phyloP scores from a whole-genome alignment of 2,888 invertebrate species.

The Rhamphomyia laevipes region DNA sequence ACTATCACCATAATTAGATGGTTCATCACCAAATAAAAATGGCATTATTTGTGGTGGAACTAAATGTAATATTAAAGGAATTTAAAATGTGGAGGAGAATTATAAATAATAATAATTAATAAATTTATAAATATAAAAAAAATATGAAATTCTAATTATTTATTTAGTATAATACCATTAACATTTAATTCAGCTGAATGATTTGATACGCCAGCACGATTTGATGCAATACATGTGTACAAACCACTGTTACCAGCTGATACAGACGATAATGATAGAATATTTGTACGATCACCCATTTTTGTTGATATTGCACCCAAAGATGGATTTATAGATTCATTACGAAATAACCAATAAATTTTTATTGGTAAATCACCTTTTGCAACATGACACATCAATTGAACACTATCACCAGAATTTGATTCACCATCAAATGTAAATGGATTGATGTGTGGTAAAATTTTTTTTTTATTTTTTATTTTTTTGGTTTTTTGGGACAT shows the following conservation, averaged over 20 bases:
- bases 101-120: not conserved
- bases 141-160: not conserved
- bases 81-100: not conserved
- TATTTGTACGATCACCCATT: conserved; percentile 50
- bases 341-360: conserved; percentile 52
- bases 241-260: conserved; percentile 48
- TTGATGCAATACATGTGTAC: conserved; percentile 50
- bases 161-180: conserved; percentile 41
- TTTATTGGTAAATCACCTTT: conserved; percentile 68
- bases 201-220: conserved; percentile 44
- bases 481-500: no score
- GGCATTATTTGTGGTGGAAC: conserved; percentile 68
- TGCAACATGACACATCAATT: conserved; percentile 56
- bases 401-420: conserved; percentile 55
- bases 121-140: not conserved
- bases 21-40: conserved; percentile 64
- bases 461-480: conserved; percentile 36
- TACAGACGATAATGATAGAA: conserved; percentile 50
- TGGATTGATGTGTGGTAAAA: conserved; percentile 57
- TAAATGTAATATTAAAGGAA: conserved; percentile 26
- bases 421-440: conserved; percentile 59
- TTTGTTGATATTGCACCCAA: conserved; percentile 53
- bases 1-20: conserved; percentile 65
- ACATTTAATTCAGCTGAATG: conserved; percentile 46
- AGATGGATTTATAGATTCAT: conserved; percentile 43